phyloP scores from a whole-genome alignment of 2,797 vertebrate species.

The Threskiornis aethiopicus region DNA sequence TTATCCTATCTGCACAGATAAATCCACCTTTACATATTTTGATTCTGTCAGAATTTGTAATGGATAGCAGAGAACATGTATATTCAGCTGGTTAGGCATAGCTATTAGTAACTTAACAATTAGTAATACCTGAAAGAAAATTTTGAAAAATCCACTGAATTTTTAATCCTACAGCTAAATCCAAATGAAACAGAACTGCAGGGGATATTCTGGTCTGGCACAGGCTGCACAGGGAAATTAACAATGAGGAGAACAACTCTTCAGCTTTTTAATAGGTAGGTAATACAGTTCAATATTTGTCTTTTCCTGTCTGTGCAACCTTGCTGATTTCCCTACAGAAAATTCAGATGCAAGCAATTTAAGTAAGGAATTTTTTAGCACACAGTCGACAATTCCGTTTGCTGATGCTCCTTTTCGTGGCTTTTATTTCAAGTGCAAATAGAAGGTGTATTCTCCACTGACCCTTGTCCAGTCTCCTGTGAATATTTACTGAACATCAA shows the following conservation, averaged over 20 bases:
- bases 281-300: neutral
- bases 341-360: neutral
- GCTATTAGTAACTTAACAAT: neutral
- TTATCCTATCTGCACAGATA: neutral
- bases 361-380: neutral
- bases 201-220: neutral
- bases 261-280: neutral
- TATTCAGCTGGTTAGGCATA: neutral
- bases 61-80: neutral
- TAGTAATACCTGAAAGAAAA: neutral
- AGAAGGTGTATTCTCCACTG: neutral
- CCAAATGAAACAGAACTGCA: neutral
- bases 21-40: neutral
- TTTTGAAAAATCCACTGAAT: neutral
- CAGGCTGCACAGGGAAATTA: neutral
- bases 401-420: neutral
- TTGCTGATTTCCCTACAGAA: neutral
- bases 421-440: neutral
- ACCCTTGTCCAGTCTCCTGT: neutral
- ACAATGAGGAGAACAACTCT: neutral
- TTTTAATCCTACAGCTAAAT: neutral
- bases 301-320: neutral
- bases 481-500: slow-evolving; percentile 7
- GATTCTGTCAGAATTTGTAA: neutral
- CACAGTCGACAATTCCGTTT: neutral